Conservation (phyloP, 2,888 invertebrate species). For the Mantis religiosa region DNA sequence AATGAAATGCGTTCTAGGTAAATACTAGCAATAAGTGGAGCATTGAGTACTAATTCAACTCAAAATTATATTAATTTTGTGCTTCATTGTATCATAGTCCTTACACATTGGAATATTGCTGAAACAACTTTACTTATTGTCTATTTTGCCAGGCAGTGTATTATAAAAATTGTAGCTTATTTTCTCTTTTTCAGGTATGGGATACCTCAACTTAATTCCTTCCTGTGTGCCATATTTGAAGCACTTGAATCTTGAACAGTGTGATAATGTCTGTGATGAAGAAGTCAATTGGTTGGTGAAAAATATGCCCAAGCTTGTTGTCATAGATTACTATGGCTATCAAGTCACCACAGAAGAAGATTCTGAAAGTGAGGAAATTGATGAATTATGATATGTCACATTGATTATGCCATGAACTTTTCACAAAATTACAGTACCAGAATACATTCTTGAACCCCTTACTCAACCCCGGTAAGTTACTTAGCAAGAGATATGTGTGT, state of each 20-base stretch:
- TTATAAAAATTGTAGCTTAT: not conserved
- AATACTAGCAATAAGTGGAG: too few relatives aligned
- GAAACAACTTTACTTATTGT: too few relatives aligned
- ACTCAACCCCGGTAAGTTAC: not conserved
- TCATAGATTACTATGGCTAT: slow-evolving; percentile 17
- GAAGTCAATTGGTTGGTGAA: not conserved
- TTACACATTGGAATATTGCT: too few relatives aligned
- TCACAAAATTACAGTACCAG: not conserved
- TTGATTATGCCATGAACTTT: not conserved
- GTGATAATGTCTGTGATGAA: slow-evolving; percentile 7
- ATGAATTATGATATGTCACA: not conserved
- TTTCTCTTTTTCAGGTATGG: not conserved
- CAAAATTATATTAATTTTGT: too few relatives aligned
- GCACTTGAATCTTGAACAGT: slow-evolving; percentile 13
- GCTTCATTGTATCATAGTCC: too few relatives aligned
- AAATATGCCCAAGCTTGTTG: not conserved
- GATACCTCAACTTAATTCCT: not conserved
- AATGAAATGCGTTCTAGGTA: too few relatives aligned
- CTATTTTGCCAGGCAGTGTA: not conserved
- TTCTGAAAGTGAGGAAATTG: not conserved
- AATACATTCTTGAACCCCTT: not conserved
- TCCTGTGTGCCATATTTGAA: not conserved
- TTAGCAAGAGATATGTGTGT: not conserved
- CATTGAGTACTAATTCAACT: too few relatives aligned
- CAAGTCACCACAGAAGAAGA: not conserved